Base-by-base conservation (phyloP, 2,888 invertebrate genomes). In the Melanostoma mellinum region DNA sequence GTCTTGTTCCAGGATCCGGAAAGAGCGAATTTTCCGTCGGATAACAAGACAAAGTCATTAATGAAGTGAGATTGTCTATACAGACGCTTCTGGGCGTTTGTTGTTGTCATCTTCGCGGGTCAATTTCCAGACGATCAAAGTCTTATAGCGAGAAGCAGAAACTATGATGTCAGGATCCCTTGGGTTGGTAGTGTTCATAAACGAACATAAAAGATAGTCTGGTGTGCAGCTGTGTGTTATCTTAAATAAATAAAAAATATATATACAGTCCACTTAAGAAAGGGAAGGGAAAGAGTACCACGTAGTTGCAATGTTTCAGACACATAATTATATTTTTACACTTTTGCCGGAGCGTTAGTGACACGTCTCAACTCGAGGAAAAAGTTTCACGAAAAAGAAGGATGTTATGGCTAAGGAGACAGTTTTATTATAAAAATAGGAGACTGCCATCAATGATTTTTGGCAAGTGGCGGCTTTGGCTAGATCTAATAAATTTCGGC, bases 1-100 rank as follows among this genome's bases (percentile, higher is more conserved):
- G 99, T 99, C 92, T 98, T 98, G 93, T 99, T 99, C 99, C 99
- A 99, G 0, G 99, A 99, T 68, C 99, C 99, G 85, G 99, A 99
- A 65, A 99, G 93, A 71, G 99, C 99, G 92, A 99, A 99, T 93
- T 99, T 99, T 86, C 99, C 99, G 92, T 99, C 99, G 73, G 99
- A 98, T 10, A 99, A 99, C 85, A 99, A 94, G 71, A 99, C 99
- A 71, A 99, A 99, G 92, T 99, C 99, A 76, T 98, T 98, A 89
- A 99, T 98, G 92, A 99, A 99, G 92, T 99, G 99, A 6, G 98
- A 98, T 92, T 99, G 99, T 67, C 99, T 99, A 90, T 97, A 96
- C 38, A 99, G 94, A 90, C 98, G 96, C 92, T 98, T 98, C 92
- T 97, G 96, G 9, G 99, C 98, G 81, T 97, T 98, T 99, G 92